Conservation (phyloP, 2,797 vertebrate species). For the Mormyrops boulengeri region DNA sequence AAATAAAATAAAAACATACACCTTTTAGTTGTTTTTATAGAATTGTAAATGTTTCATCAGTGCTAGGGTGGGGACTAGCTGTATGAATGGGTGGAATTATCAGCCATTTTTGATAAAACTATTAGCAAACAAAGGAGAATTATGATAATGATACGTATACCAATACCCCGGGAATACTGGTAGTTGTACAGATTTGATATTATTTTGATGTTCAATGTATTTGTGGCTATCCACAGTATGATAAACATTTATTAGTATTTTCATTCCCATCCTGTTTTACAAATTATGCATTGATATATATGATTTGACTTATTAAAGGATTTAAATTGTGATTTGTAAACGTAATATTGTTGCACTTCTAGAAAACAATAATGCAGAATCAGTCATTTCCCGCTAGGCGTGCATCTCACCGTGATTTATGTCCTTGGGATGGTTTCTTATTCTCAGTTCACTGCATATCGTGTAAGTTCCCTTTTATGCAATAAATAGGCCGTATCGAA, state of each 20-base stretch:
- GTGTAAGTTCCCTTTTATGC: neutral
- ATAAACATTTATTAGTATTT: neutral
- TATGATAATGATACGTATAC: neutral
- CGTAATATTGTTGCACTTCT: neutral
- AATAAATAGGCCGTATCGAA: constrained; percentile 6
- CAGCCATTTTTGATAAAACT: neutral
- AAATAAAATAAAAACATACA: neutral
- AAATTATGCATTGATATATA: neutral
- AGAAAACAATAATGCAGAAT: neutral
- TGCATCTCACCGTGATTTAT: neutral
- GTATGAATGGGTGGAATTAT: neutral
- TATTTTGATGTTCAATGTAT: neutral
- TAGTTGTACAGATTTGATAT: neutral
- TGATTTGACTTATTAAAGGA: neutral
- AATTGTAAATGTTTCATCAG: neutral
- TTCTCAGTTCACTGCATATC: neutral
- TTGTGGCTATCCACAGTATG: neutral
- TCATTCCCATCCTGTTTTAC: neutral
- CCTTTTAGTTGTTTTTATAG: neutral
- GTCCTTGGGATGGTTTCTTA: neutral
- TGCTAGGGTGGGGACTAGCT: neutral
- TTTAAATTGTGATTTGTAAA: neutral
- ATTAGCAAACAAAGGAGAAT: neutral
- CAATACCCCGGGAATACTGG: neutral
- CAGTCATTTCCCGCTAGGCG: neutral